phyloP scores from a whole-genome alignment of 2,888 invertebrate genomes.

The Acholoe squamosa region DNA sequence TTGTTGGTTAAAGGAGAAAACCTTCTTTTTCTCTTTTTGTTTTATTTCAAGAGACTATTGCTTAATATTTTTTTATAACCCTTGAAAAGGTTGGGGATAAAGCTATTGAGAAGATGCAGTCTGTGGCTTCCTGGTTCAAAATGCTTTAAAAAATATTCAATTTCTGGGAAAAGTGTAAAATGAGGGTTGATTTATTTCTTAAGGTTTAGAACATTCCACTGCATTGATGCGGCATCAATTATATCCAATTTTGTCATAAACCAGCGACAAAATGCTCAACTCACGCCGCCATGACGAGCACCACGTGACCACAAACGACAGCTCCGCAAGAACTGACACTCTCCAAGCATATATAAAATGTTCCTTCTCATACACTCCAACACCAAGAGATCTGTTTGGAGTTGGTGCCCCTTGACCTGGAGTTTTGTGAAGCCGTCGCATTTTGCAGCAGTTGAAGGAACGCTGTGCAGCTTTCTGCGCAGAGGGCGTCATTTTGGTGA shows the following conservation, averaged over 20 bases:
- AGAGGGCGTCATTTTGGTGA: conserved; percentile 32
- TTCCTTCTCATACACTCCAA: no score
- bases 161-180: no score
- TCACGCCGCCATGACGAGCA: background rate
- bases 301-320: conserved; percentile 32
- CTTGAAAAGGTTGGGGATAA: no score
- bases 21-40: no score
- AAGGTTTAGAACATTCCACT: background rate
- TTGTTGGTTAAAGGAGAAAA: background rate
- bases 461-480: background rate
- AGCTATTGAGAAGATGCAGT: no score
- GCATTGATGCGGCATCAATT: conserved; percentile 9
- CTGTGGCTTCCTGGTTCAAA: no score
- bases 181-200: background rate
- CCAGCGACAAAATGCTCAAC: conserved; percentile 42
- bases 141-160: no score
- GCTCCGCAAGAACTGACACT: background rate
- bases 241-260: conserved; percentile 48
- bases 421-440: conserved; percentile 12
- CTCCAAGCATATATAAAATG: background rate
- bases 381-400: background rate
- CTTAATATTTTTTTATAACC: no score
- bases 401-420: background rate
- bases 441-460: background rate
- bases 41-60: no score